Percentiles rank a stretch among this genome's conserved stretches.
These are phyloP conservation scores for Gymnocypris eckloni DNA, from an alignment of 2,797 vertebrate species.

Conservation along the genomic window DNA sequence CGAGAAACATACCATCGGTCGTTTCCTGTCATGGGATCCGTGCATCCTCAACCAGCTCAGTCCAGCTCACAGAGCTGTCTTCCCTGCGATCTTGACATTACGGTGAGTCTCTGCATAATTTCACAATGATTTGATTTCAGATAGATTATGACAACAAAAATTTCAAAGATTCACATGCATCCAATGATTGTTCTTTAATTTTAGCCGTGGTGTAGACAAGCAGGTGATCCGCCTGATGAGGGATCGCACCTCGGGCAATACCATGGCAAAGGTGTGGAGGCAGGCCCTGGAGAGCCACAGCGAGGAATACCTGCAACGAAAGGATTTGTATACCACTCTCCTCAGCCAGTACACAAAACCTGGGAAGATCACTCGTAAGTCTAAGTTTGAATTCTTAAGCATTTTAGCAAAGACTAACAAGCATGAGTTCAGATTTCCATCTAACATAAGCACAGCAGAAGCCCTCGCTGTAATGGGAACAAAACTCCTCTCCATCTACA, in stretches of 20 bases:
- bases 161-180: background rate
- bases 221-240: conserved; percentile 13
- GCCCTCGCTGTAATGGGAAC: no score
- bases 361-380: background rate
- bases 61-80: background rate
- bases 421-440: no score
- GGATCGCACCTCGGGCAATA: conserved; percentile 26
- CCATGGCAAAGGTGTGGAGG: conserved; percentile 33
- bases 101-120: background rate
- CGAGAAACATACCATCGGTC: background rate
- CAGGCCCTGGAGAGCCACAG: conserved; percentile 1
- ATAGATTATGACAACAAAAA: background rate
- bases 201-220: conserved; percentile 6
- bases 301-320: background rate
- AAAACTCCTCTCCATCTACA: no score
- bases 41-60: background rate
- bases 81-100: background rate
- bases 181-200: background rate
- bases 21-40: background rate
- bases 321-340: background rate
- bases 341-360: background rate
- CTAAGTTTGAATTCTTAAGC: no score
- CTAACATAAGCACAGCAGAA: no score
- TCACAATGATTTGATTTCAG: background rate
- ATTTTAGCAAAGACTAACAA: no score